Evolutionary conservation across 2,113 vertebrate species (phyloP), one percentile per base, ranked within the genome.

Genomic region (Marmota monax): DNA sequence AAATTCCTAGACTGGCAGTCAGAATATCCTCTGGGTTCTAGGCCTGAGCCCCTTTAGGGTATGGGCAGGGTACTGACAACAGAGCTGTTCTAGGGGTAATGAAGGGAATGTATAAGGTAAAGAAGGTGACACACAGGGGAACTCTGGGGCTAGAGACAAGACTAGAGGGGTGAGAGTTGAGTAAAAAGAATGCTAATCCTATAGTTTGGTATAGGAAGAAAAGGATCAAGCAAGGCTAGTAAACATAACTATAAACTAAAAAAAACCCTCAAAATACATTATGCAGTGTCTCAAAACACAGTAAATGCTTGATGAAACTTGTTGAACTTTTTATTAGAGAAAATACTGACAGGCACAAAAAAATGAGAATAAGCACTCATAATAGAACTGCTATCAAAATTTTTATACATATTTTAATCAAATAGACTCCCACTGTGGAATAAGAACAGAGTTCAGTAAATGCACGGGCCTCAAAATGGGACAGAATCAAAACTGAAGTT

Each of bases 381-480:
- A 69, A 69, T 29, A 77, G 37, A 69, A 88, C 45, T n/a, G 89
- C 20, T 84, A 77, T 70, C 42, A 78, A 78, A 10, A 92, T 70
- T 48, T 84, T 32, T 10, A 48, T 25, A 37, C 0, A 56, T 53
- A 73, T 16, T 80, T 45, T 85, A 22, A 53, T 93, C 80, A 90
- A 73, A 56, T 79, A 14, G 42, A n/a, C 58, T 48, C 29, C 89
- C 61, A 11, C 53, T n/a, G n/a, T 89, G 27, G 22, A 79, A 79
- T 53, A 63, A 91, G 39, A 90, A 90, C 9, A 56, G 48, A 91
- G n/a, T 82, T 88, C 27, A 29, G 70, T 61, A 80, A 85, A 78
- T 88, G 32, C 37, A 48, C 32, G 12, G 56, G 58, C 69, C 87
- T 74, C 84, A 73, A 67, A 69, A 77, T 77, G 37, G 18, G 10